Evolutionary conservation across 2,113 vertebrate genomes (phyloP), one percentile per base, ranked within the genome.

Genomic region (Odocoileus hemionus): DNA sequence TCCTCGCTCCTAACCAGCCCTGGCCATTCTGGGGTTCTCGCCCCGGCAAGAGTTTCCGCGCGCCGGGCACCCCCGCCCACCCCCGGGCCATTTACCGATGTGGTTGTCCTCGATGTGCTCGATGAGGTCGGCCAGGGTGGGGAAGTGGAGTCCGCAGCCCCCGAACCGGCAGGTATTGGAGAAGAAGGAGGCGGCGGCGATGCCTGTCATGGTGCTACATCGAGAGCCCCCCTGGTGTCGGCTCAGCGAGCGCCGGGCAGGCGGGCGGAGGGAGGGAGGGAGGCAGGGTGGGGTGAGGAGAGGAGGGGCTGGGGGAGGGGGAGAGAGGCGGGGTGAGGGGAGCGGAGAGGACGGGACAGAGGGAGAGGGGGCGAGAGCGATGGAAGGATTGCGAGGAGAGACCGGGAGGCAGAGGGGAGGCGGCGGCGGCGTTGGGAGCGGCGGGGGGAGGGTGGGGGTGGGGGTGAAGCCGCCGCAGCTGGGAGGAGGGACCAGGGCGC

Each of bases 161-260:
- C 99, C 99, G 98, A 99, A 99, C 84, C 99, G 99, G 99, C 99
- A 99, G 96, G 99, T 99, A 98, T 99, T 99, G 99, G 99, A 99
- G 98, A 99, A 99, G 99, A 99, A 99, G 98, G 99, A 99, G 99
- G 99, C 99, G 98, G 99, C 99, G 98, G 99, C 99, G 99, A 99
- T 99, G 99, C 99, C 99, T 99, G 99, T 99, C 99, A 99, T 99
- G 99, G 99, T 99, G 98, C 98, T 99, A 99, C 99, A 99, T 99
- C 97, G 98, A 99, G 98, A 98, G 98, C 97, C 98, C 98, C 96
- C 97, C 98, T 98, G 98, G 98, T 96, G 98, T 98, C 97, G 97
- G 97, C 98, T 98, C 97, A 86, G 97, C 96, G 95, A 97, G 97
- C 88, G 97, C 98, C 95, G 95, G 94, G 96, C 94, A 95, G 97